These are phyloP conservation scores for Zygothrica quintamaculata DNA, from an alignment of 2,888 invertebrate genomes.

Conservation along the genomic window DNA sequence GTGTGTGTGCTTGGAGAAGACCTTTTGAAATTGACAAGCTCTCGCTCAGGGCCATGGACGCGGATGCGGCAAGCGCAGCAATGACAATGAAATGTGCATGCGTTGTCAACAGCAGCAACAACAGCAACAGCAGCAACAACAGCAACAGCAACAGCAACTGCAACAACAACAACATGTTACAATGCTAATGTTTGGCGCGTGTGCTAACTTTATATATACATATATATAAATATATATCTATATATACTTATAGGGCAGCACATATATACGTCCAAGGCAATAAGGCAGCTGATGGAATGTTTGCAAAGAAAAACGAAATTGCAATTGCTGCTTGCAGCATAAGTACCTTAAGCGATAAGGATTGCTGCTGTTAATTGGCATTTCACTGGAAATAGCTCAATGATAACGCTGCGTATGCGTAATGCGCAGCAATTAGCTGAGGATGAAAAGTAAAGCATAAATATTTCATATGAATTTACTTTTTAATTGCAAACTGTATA, in stretches of 20 bases:
- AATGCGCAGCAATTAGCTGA: too few species aligned
- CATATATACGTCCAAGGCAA: slow-evolving; percentile 45
- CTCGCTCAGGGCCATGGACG: slow-evolving; percentile 64
- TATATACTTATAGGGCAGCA: slow-evolving; percentile 61
- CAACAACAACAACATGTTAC: slow-evolving; percentile 3
- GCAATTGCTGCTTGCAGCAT: too few species aligned
- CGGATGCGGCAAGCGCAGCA: slow-evolving; percentile 30
- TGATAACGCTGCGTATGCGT: slow-evolving; percentile 30
- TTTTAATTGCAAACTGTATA: too few species aligned
- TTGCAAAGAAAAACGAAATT: background rate
- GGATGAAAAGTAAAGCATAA: too few species aligned
- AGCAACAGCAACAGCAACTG: slow-evolving; percentile 33
- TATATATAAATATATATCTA: too few species aligned
- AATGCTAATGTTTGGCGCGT: slow-evolving; percentile 24
- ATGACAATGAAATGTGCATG: slow-evolving; percentile 8
- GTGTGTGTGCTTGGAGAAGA: slow-evolving; percentile 16
- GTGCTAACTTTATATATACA: slow-evolving; percentile 45
- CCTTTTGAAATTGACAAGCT: slow-evolving; percentile 66
- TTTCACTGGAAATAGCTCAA: slow-evolving; percentile 10
- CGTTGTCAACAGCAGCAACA: background rate
- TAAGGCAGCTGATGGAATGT: too few species aligned
- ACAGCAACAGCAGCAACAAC: slow-evolving; percentile 9
- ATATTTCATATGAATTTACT: too few species aligned
- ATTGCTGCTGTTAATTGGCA: too few species aligned
- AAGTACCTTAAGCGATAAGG: too few species aligned